phyloP scores from a whole-genome alignment of 2,888 invertebrate genomes.

The Sacculina carcini region DNA sequence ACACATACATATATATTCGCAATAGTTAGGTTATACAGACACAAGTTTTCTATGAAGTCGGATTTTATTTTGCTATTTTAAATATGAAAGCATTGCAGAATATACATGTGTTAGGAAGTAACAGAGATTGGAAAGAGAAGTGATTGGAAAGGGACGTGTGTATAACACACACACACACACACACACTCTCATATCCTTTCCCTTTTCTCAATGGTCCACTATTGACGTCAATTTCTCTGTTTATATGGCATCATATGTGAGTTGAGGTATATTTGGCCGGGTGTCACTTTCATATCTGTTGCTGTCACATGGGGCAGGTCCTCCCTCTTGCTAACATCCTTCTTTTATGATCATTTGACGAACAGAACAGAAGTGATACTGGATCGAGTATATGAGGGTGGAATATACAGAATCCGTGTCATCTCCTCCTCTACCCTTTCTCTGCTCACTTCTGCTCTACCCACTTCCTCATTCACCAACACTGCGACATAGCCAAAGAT shows the following conservation, averaged over 20 bases:
- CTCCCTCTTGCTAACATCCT: too few relatives aligned
- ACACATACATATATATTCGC: neutral
- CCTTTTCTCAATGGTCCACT: too few relatives aligned
- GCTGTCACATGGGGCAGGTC: too few relatives aligned
- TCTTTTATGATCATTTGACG: too few relatives aligned
- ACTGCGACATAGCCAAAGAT: too few relatives aligned
- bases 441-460: neutral
- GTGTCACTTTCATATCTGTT: too few relatives aligned
- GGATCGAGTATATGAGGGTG: too few relatives aligned
- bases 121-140: neutral
- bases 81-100: neutral
- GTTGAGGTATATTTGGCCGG: neutral
- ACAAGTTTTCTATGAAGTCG: neutral
- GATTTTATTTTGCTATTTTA: neutral
- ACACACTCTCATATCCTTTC: slow-evolving; percentile 3
- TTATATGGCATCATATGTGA: slow-evolving; percentile 6
- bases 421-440: neutral
- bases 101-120: neutral
- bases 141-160: neutral
- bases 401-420: too few relatives aligned
- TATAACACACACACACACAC: neutral
- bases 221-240: too few relatives aligned
- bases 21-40: neutral
- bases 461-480: neutral
- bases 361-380: too few relatives aligned